A percentile compares a stretch with the other conserved stretches of the same genome.
phyloP scores from a whole-genome alignment of 1,140 invertebrate genomes.

The Penaeus indicus region DNA sequence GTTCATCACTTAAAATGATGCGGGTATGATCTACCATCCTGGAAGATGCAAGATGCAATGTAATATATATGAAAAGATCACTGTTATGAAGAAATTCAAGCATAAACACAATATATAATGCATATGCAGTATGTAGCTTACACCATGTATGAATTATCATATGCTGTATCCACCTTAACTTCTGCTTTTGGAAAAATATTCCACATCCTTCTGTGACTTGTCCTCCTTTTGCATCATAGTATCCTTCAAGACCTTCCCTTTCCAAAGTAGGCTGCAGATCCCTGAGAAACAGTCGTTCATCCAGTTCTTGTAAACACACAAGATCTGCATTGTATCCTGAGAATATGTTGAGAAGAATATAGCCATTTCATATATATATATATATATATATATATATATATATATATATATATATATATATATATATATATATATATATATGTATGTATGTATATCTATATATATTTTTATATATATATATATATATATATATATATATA shows the following conservation, averaged over 20 bases:
- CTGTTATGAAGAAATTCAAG: background rate
- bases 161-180: slow-evolving; percentile 72
- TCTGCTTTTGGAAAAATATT: slow-evolving; percentile 74
- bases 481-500: too few relatives aligned
- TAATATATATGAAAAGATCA: background rate
- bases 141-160: slow-evolving; percentile 15
- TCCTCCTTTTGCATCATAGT: slow-evolving; percentile 81
- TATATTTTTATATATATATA: too few relatives aligned
- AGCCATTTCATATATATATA: too few relatives aligned
- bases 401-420: too few relatives aligned
- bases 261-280: slow-evolving; percentile 79
- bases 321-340: slow-evolving; percentile 90
- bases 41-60: slow-evolving; percentile 58
- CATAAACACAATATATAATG: slow-evolving; percentile 4
- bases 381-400: too few relatives aligned
- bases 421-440: too few relatives aligned
- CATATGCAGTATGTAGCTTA: slow-evolving; percentile 60
- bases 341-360: slow-evolving; percentile 24
- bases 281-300: slow-evolving; percentile 81
- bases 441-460: too few relatives aligned
- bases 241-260: slow-evolving; percentile 74
- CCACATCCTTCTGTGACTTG: slow-evolving; percentile 84
- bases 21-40: slow-evolving; percentile 72
- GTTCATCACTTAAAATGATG: slow-evolving; percentile 75
- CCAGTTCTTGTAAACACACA: slow-evolving; percentile 94